phyloP scores from a whole-genome alignment of 2,113 vertebrate genomes.

The Phoxinus phoxinus region DNA sequence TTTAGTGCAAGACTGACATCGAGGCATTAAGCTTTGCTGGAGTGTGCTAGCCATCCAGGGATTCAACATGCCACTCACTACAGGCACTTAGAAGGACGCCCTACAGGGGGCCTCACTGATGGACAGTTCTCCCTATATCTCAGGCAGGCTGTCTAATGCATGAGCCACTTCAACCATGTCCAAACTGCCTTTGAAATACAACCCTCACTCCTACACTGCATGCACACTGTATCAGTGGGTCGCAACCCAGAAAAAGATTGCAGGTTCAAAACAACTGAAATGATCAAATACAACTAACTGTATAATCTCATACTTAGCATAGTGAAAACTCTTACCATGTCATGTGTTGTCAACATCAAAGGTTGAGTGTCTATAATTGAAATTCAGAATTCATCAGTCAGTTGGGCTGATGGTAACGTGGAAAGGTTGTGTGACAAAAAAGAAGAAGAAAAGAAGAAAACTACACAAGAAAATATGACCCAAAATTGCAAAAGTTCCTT shows the following conservation, averaged over 20 bases:
- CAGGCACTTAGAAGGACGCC: slow-evolving; percentile 40
- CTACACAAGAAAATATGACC: not conserved
- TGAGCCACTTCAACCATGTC: not conserved
- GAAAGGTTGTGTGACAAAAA: not conserved
- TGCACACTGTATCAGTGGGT: not conserved
- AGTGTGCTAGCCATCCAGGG: slow-evolving; percentile 6
- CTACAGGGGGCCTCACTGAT: slow-evolving; percentile 36
- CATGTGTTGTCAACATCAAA: not conserved
- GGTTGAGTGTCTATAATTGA: not conserved
- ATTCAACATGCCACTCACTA: slow-evolving; percentile 1
- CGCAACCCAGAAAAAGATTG: not conserved
- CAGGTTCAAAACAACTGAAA: not conserved
- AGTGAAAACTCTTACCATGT: not conserved
- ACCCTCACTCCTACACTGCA: not conserved
- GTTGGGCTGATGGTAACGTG: not conserved
- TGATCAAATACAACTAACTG: not conserved
- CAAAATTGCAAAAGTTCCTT: not conserved
- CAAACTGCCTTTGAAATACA: not conserved
- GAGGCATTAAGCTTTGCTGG: slow-evolving; percentile 5
- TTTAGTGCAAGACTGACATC: slow-evolving; percentile 28
- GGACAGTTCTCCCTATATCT: slow-evolving; percentile 28
- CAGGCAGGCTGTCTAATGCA: not conserved
- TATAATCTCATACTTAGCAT: not conserved
- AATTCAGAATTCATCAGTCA: not conserved
- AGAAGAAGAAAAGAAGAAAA: not conserved